A percentile compares a stretch with the other conserved stretches of the same genome.
These are phyloP conservation scores for Stenchaetothrips biformis DNA, from an alignment of 2,888 invertebrate genomes.

Conservation along the genomic window DNA sequence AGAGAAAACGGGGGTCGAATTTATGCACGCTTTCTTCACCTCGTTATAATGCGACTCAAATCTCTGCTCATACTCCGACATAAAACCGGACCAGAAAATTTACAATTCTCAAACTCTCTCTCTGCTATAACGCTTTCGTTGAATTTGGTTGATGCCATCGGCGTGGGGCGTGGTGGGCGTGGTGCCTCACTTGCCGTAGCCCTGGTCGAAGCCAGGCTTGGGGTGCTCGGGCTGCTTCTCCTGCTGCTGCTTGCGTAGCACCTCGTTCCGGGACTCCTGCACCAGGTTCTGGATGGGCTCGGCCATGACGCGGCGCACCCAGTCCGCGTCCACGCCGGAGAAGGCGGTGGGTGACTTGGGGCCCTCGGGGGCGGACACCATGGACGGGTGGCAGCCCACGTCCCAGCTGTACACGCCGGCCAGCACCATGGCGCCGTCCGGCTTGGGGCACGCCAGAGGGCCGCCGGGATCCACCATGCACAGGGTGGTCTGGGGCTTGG, in stretches of 20 bases:
- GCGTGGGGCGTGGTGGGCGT: background rate
- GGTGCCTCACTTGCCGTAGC: conserved; percentile 38
- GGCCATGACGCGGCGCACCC: conserved; percentile 46
- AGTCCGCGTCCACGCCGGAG: conserved; percentile 47
- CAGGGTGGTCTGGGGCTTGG: background rate
- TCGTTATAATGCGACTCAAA: background rate
- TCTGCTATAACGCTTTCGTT: no score
- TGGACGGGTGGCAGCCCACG: conserved; percentile 54
- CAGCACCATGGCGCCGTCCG: conserved; percentile 56
- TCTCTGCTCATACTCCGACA: background rate
- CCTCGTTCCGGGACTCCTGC: conserved; percentile 31
- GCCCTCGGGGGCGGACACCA: conserved; percentile 33
- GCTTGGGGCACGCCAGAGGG: conserved; percentile 69
- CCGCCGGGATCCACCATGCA: conserved; percentile 63
- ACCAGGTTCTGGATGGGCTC: conserved; percentile 46
- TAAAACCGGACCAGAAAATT: background rate
- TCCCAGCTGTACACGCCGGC: conserved; percentile 74
- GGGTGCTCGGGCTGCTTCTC: conserved; percentile 35
- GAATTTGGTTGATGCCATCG: no score
- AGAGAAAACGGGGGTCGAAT: no score
- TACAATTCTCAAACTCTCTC: no score
- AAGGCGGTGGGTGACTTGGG: conserved; percentile 48
- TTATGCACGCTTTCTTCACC: no score
- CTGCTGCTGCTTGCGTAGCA: conserved; percentile 30
- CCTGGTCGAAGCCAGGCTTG: conserved; percentile 40